Evolutionary conservation across 2,888 invertebrate genomes (phyloP).

Genomic region (Amiota communis): DNA sequence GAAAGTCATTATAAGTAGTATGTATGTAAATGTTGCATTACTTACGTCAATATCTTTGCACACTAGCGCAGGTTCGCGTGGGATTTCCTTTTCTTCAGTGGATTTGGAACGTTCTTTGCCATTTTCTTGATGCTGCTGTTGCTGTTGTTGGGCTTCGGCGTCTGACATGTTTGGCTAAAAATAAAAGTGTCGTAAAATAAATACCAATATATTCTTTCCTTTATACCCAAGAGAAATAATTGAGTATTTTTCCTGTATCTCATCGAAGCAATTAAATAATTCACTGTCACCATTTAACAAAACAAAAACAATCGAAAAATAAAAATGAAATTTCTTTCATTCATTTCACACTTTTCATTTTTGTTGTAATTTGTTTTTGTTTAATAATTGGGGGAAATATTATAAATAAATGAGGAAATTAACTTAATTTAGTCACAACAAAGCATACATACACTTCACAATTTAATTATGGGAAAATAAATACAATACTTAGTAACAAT

Average conservation of each 20-base stretch:
- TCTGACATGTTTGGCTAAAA: conserved; percentile 68
- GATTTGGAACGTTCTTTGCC: conserved; percentile 69
- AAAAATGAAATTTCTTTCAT: too few species aligned
- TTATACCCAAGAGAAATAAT: conserved; percentile 2
- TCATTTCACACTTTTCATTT: too few species aligned
- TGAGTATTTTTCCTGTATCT: neutral
- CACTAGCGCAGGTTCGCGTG: conserved; percentile 86
- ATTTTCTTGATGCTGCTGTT: conserved; percentile 57
- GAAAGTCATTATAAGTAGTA: too few species aligned
- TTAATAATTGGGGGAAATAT: neutral
- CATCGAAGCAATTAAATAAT: conserved; percentile 37
- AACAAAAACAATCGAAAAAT: neutral
- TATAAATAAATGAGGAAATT: neutral
- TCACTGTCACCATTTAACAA: conserved; percentile 35
- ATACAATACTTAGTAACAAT: too few species aligned
- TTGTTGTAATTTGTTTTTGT: neutral
- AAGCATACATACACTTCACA: too few species aligned
- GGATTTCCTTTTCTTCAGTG: conserved; percentile 80
- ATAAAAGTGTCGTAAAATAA: conserved; percentile 55
- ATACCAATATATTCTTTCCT: conserved; percentile 45
- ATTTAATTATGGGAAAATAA: too few species aligned
- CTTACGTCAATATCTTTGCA: conserved; percentile 84
- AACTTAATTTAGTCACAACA: too few species aligned
- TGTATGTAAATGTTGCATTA: conserved; percentile 42
- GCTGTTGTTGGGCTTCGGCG: conserved; percentile 55